These are phyloP conservation scores for Hyles euphorbiae DNA, from an alignment of 1,140 invertebrate species.

Conservation along the genomic window DNA sequence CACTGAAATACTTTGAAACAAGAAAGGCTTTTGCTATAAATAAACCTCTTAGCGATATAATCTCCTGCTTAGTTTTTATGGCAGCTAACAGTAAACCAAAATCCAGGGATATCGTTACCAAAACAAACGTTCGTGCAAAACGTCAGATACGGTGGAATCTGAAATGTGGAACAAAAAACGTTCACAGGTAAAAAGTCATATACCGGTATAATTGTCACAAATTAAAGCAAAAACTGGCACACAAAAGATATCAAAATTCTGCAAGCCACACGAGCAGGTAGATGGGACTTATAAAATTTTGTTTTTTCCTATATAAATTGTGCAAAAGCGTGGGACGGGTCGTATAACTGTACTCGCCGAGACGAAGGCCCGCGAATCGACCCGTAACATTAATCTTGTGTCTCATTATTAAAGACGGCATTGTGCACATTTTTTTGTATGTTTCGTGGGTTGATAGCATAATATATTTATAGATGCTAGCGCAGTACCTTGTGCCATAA, in stretches of 20 bases:
- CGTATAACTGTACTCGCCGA: conserved; percentile 61
- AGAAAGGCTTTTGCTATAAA: too few species aligned
- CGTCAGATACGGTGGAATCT: conserved; percentile 40
- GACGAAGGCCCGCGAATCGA: conserved; percentile 29
- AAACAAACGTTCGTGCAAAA: conserved; percentile 67
- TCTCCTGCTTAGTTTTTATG: conserved; percentile 19
- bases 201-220: conserved; percentile 75
- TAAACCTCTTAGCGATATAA: neutral
- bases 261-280: conserved; percentile 75
- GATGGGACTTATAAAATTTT: conserved; percentile 52
- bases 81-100: conserved; percentile 46
- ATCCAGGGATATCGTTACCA: conserved; percentile 37
- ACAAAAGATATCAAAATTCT: conserved; percentile 74
- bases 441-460: neutral
- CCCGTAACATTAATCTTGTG: conserved; percentile 36
- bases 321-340: conserved; percentile 70
- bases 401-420: conserved; percentile 21
- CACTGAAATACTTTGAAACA: too few species aligned
- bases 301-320: conserved; percentile 49
- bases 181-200: conserved; percentile 72
- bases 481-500: too few species aligned
- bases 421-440: conserved; percentile 17
- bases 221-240: conserved; percentile 70
- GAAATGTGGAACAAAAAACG: conserved; percentile 47
- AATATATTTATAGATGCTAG: too few species aligned